Evolutionary conservation across 2,888 invertebrate genomes (phyloP), one percentile per base, ranked within the genome.

Genomic region (Amphimallon solstitiale): DNA sequence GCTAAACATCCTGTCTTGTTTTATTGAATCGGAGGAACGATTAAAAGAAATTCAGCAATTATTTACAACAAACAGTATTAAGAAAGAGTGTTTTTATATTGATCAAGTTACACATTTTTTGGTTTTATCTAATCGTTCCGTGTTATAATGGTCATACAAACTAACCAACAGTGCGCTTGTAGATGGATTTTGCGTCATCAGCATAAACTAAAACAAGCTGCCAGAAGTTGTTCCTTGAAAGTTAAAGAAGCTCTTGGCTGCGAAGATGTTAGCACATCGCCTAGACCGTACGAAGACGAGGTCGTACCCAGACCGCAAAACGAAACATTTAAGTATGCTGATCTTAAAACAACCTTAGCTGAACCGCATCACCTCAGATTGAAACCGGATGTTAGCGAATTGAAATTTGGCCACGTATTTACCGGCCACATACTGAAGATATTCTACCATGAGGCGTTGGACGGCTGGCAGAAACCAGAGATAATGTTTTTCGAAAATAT

Each of bases 371-470:
- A 93, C 76, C 84, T 94, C 48, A 89, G 90, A 72, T 85, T 88
- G 0, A 95, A 95, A 77, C 96, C 96, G 0, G 92, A 94, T 69
- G 91, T 89, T 1, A 85, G 86, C 62, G 91, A 91, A 34, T 85
- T 97, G 21, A 87, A 89, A 59, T 98, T 98, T 83, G 98, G 98
- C n/a, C 93, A 93, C 81, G 87, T 89, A 75, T 98, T 97, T 82
- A 92, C 95, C 7, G 98, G 98, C 83, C 98, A 99, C 81, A 98
- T 99, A 97, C 84, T 98, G 48, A 93, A 92, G 84, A 86, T 95
- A 56, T 90, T 92, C 73, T 97, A 94, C 84, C 88, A 91, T 75
- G 88, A 88, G 74, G 87, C 88, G 60, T 83, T 92, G 48, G 98
- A 98, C 7, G 98, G 98, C 10, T 98, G 98, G 98, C 93, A 92